Conservation (phyloP, 2,113 vertebrate genomes). For the Oreotragus oreotragus region DNA sequence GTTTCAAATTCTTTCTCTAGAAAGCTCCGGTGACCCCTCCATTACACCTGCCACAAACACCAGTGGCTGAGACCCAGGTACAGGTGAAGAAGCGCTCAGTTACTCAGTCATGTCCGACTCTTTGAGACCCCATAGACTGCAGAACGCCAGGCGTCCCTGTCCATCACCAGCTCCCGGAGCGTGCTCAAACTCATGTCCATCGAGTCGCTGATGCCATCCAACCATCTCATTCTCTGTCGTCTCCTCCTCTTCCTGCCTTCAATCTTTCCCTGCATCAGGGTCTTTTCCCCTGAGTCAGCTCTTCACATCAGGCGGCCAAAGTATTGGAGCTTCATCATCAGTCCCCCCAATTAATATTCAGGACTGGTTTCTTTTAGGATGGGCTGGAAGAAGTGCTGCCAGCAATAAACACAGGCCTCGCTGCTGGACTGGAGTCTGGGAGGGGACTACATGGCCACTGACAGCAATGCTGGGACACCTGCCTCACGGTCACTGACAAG, state of each 20-base stretch:
- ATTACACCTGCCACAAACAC: rapidly evolving
- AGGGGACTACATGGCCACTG: rapidly evolving
- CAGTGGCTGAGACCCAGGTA: background rate
- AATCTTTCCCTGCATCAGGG: background rate
- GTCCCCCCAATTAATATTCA: background rate
- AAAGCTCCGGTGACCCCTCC: background rate
- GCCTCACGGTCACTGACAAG: background rate
- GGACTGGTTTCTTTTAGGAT: background rate
- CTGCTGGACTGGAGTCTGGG: no score
- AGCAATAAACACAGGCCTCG: background rate
- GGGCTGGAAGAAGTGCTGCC: background rate
- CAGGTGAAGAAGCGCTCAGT: background rate
- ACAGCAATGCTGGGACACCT: background rate
- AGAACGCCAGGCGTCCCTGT: background rate
- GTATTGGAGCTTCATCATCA: background rate
- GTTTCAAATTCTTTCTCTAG: background rate
- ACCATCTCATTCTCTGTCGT: background rate
- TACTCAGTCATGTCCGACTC: background rate
- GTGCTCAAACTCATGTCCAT: background rate
- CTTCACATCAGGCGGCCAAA: background rate
- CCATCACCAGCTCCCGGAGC: background rate
- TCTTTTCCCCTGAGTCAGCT: background rate
- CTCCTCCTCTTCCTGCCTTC: background rate
- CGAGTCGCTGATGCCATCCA: background rate
- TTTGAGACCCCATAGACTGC: background rate